phyloP scores from a whole-genome alignment of 2,888 invertebrate species.

The Cepaea hortensis region DNA sequence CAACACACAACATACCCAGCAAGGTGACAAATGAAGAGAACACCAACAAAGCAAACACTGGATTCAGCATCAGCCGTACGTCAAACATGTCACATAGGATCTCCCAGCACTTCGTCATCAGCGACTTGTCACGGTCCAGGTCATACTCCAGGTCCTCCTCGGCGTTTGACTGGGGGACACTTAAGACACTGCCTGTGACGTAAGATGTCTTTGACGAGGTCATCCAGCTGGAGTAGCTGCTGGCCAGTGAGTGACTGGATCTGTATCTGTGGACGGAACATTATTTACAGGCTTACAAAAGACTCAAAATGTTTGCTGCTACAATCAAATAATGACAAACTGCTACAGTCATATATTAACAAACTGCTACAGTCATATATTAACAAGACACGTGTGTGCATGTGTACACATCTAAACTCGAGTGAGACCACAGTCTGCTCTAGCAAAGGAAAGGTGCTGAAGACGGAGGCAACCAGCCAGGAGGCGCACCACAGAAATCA shows the following conservation, averaged over 20 bases:
- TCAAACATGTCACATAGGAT: slow-evolving; percentile 84
- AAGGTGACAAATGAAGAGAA: slow-evolving; percentile 93
- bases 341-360: too few species aligned
- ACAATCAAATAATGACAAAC: too few species aligned
- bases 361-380: too few species aligned
- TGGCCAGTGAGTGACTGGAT: slow-evolving; percentile 29
- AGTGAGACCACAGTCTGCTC: too few species aligned
- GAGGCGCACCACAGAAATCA: too few species aligned
- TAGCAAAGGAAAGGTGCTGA: too few species aligned
- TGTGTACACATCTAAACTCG: too few species aligned
- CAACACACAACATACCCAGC: slow-evolving; percentile 81
- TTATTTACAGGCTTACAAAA: too few species aligned
- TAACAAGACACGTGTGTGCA: too few species aligned
- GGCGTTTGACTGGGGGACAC: slow-evolving; percentile 84
- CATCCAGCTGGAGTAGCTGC: slow-evolving; percentile 22
- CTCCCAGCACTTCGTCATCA: slow-evolving; percentile 50
- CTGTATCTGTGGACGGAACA: slow-evolving; percentile 21
- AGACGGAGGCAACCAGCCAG: too few species aligned
- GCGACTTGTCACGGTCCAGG: slow-evolving; percentile 79
- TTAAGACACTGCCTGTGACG: slow-evolving; percentile 84
- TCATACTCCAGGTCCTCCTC: slow-evolving; percentile 87
- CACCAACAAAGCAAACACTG: slow-evolving; percentile 90
- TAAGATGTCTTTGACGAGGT: slow-evolving; percentile 45
- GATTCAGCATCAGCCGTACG: slow-evolving; percentile 87
- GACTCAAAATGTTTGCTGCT: too few species aligned